Percentiles rank a stretch among this genome's conserved stretches.
These are phyloP conservation scores for Gasterosteus aculeatus DNA, from an alignment of 2,113 vertebrate species.

Conservation along the genomic window DNA sequence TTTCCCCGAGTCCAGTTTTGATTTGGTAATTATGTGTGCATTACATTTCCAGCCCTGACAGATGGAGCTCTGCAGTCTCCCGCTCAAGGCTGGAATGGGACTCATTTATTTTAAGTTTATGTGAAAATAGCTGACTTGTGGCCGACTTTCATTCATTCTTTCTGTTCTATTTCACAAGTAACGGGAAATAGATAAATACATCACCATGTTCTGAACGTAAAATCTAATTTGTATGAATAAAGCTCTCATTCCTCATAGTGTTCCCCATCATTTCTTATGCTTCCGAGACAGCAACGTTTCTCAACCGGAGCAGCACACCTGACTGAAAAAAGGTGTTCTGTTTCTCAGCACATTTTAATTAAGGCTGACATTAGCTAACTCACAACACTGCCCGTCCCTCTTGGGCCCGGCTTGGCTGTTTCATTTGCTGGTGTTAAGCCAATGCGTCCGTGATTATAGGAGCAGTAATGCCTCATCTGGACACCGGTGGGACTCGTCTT, in stretches of 20 bases:
- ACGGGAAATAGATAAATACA: conserved; percentile 32
- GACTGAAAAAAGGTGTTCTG: conserved; percentile 33
- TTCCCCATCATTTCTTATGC: not conserved
- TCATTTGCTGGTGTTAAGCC: conserved; percentile 73
- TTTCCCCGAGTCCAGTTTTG: conserved; percentile 43
- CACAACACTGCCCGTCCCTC: conserved; percentile 50
- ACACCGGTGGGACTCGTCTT: conserved; percentile 47
- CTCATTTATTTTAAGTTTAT: conserved; percentile 52
- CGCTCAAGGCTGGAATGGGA: conserved; percentile 51
- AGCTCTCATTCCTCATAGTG: conserved; percentile 1
- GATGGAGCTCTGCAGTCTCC: conserved; percentile 50
- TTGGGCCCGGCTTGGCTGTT: conserved; percentile 51
- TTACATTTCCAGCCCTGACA: conserved; percentile 63
- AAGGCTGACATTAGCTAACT: conserved; percentile 68
- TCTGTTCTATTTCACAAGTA: conserved; percentile 38
- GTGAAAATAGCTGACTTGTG: conserved; percentile 42
- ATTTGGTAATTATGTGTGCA: conserved; percentile 65
- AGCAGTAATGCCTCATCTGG: conserved; percentile 46
- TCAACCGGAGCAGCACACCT: conserved; percentile 32
- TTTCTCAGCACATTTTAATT: conserved; percentile 71
- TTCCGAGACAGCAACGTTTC: not conserved
- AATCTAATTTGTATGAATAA: conserved; percentile 8
- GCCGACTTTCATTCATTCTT: conserved; percentile 49
- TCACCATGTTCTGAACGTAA: conserved; percentile 1
- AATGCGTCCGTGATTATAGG: conserved; percentile 61